These are phyloP conservation scores for Scaptomyza flava DNA, from an alignment of 2,888 invertebrate genomes.

Conservation along the genomic window DNA sequence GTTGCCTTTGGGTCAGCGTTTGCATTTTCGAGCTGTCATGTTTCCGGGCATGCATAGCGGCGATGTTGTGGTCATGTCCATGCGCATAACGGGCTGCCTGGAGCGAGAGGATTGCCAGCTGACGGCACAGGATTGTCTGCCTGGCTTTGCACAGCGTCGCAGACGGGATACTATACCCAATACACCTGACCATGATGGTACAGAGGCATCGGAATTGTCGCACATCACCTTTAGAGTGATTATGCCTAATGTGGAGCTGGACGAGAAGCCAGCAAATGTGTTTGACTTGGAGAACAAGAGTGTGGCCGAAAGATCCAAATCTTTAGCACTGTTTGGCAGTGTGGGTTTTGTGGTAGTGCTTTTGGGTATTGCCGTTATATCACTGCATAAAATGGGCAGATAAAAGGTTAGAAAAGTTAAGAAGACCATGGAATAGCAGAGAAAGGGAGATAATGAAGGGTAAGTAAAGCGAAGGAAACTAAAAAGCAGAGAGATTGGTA, in stretches of 20 bases:
- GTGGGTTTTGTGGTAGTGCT: slow-evolving; percentile 73
- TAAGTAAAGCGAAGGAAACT: neutral
- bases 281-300: neutral
- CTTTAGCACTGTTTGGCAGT: slow-evolving; percentile 63
- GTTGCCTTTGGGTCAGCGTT: slow-evolving; percentile 84
- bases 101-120: slow-evolving; percentile 85
- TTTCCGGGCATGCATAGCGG: slow-evolving; percentile 87
- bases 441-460: neutral
- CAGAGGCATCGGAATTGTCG: slow-evolving; percentile 80
- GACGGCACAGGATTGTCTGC: slow-evolving; percentile 70
- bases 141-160: slow-evolving; percentile 61
- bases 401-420: slow-evolving; percentile 15
- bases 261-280: slow-evolving; percentile 14
- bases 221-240: slow-evolving; percentile 81
- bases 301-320: slow-evolving; percentile 17
- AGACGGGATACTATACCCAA: slow-evolving; percentile 49
- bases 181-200: slow-evolving; percentile 53
- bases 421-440: neutral
- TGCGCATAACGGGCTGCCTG: slow-evolving; percentile 86
- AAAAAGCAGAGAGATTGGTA: neutral
- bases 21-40: slow-evolving; percentile 86
- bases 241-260: slow-evolving; percentile 47
- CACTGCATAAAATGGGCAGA: slow-evolving; percentile 64
- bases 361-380: slow-evolving; percentile 64
- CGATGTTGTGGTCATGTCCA: slow-evolving; percentile 86